Conservation (phyloP, 1,140 invertebrate genomes). For the Sitodiplosis mosellana region DNA sequence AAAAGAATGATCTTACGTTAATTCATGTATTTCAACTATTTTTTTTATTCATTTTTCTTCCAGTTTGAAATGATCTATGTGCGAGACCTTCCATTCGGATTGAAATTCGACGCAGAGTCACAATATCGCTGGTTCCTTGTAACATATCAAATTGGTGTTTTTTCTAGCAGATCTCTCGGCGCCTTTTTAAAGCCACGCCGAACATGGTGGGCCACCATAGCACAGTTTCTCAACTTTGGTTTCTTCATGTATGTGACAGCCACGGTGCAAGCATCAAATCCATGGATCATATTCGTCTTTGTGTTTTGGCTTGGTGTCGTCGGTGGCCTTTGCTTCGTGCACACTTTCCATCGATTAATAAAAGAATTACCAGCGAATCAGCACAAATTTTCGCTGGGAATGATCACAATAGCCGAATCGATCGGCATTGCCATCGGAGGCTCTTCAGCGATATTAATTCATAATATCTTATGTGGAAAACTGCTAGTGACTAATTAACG, state of each 20-base stretch:
- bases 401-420: slow-evolving; percentile 44
- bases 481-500: too few species aligned
- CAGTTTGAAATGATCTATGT: slow-evolving; percentile 18
- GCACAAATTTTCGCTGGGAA: slow-evolving; percentile 38
- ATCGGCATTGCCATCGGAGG: slow-evolving; percentile 50
- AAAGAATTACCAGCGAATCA: slow-evolving; percentile 35
- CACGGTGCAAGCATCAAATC: slow-evolving; percentile 42
- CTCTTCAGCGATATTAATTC: slow-evolving; percentile 41
- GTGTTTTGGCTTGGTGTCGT: slow-evolving; percentile 56
- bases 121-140: slow-evolving; percentile 66
- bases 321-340: slow-evolving; percentile 61
- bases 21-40: too few species aligned
- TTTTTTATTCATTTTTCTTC: slow-evolving; percentile 41
- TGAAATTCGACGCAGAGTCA: too few species aligned
- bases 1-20: too few species aligned
- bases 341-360: slow-evolving; percentile 54
- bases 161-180: slow-evolving; percentile 62
- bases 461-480: slow-evolving; percentile 40
- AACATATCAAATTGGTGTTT: slow-evolving; percentile 65
- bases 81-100: too few species aligned
- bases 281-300: slow-evolving; percentile 46
- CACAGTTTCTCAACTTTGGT: too few species aligned
- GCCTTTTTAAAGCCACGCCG: slow-evolving; percentile 19
- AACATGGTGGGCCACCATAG: too few species aligned
- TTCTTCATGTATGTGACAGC: slow-evolving; percentile 30